Percentiles rank a stretch among this genome's conserved stretches.
phyloP scores from a whole-genome alignment of 37 sponge, comb jelly and placozoan species.

The Cliona cf. orientalis region DNA sequence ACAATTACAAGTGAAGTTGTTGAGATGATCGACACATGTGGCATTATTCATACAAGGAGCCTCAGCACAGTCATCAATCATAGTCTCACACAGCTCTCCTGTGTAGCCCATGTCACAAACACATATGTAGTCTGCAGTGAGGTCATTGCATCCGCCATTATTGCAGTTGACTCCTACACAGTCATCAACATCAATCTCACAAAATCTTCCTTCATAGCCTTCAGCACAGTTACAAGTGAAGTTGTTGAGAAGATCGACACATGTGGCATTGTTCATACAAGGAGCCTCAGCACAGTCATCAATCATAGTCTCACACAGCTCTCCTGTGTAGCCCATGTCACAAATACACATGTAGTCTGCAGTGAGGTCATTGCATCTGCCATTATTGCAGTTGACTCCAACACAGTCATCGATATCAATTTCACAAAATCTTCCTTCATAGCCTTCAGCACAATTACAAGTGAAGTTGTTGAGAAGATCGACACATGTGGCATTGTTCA shows the following conservation, averaged over 20 bases:
- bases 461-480: conserved; percentile 40
- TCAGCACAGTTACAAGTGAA: conserved; percentile 61
- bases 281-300: conserved; percentile 37
- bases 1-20: conserved; percentile 48
- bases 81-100: conserved; percentile 52
- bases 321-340: conserved; percentile 28
- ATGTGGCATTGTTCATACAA: conserved; percentile 46
- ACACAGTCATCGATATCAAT: conserved; percentile 43
- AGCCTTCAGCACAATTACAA: conserved; percentile 43
- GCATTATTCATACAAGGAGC: conserved; percentile 54
- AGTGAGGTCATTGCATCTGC: conserved; percentile 30
- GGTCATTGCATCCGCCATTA: conserved; percentile 36
- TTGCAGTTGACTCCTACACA: conserved; percentile 33
- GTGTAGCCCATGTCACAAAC: conserved; percentile 39
- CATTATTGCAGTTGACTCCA: conserved; percentile 21
- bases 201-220: conserved; percentile 51
- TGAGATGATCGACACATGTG: conserved; percentile 53
- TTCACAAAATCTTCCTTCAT: conserved; percentile 43
- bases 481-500: conserved; percentile 34
- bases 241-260: conserved; percentile 19
- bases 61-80: conserved; percentile 56
- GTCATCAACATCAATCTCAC: conserved; percentile 36
- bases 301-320: conserved; percentile 29
- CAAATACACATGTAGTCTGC: conserved; percentile 23
- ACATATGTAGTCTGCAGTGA: conserved; percentile 27